phyloP scores from a whole-genome alignment of 2,113 vertebrate species.

The Cyphomyrus discorhynchus region DNA sequence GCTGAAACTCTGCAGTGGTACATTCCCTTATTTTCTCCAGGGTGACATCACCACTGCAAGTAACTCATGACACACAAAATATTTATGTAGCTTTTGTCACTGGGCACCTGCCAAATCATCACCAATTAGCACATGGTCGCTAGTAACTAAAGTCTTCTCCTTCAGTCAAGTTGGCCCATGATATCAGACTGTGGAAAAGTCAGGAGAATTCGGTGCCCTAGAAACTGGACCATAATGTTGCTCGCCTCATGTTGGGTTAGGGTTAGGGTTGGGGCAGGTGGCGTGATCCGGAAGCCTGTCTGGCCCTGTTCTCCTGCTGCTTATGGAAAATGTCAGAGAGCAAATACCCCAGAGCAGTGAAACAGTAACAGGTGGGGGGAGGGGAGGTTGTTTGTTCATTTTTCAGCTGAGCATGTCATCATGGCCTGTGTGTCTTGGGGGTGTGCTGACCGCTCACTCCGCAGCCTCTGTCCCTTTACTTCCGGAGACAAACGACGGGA shows the following conservation, averaged over 20 bases:
- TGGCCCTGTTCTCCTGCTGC: background rate
- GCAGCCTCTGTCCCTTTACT: background rate
- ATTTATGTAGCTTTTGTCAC: background rate
- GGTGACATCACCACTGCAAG: background rate
- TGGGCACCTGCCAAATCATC: background rate
- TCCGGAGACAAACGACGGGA: background rate
- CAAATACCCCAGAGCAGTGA: background rate
- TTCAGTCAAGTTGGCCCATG: background rate
- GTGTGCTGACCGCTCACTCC: background rate
- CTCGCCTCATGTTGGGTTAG: background rate
- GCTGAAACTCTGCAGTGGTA: background rate
- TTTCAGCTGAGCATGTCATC: background rate
- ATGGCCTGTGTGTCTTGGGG: background rate
- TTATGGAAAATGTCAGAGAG: background rate
- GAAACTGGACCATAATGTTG: conserved; percentile 7
- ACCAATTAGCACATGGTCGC: background rate
- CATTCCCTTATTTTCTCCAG: background rate
- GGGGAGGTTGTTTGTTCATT: background rate
- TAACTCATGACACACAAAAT: background rate
- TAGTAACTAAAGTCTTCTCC: background rate
- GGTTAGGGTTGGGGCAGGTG: background rate
- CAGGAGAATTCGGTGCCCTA: background rate
- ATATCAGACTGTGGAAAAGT: background rate
- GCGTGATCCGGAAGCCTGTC: no score
- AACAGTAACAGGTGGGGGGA: background rate